A percentile compares a stretch with the other conserved stretches of the same genome.
Conservation (phyloP, 1,140 invertebrate species). For the Aphis gossypii region DNA sequence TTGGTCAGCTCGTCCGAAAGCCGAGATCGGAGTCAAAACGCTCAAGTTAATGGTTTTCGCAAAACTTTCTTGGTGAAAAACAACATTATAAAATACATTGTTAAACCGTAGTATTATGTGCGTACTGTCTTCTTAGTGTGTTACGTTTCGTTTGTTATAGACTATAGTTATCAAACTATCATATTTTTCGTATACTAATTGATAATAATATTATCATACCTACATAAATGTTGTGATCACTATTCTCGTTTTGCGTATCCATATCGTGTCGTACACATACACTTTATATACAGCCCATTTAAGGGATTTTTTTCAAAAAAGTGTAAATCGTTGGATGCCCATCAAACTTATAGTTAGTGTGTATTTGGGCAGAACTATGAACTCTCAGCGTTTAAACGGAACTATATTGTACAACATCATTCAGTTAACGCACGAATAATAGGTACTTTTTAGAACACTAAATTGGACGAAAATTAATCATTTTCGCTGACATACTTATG, state of each 20-base stretch:
- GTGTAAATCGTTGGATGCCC: too few species aligned
- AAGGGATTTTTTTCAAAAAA: too few species aligned
- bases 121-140: neutral
- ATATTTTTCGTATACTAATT: neutral
- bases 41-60: neutral
- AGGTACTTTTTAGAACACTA: neutral
- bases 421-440: too few species aligned
- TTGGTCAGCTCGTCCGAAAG: neutral
- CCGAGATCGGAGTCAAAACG: neutral
- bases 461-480: neutral
- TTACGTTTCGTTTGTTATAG: neutral
- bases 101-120: neutral
- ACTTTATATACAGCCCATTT: too few species aligned
- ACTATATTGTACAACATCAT: too few species aligned
- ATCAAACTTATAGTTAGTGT: too few species aligned
- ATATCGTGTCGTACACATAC: too few species aligned
- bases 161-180: neutral
- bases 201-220: too few species aligned
- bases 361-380: too few species aligned
- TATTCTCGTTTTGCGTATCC: too few species aligned
- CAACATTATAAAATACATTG: neutral
- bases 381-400: too few species aligned
- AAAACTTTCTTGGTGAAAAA: neutral
- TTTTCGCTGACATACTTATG: neutral
- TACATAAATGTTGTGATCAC: neutral